Base-by-base conservation (phyloP, 2,888 invertebrate species). In the Dione vanillae region DNA sequence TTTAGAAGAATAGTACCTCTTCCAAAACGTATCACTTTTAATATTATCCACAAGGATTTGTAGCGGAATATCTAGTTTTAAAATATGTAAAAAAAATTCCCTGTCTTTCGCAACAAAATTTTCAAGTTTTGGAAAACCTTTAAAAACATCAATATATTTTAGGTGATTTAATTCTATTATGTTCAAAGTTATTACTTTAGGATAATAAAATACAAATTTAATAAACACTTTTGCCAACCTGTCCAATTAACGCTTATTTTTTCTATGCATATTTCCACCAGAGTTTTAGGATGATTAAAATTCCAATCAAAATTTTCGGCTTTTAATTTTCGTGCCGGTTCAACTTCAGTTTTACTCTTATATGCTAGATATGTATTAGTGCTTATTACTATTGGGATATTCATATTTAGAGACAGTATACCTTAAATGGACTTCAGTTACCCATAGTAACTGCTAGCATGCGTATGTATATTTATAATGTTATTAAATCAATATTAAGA, bases 291-390 rank as follows among this genome's bases (percentile, higher is more conserved):
- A 67, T 92, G 87, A 58, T 91, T 85, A 10, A 75, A 73, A 79
- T 94, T 92, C 94, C 94, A 95, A 37, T 88, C 82, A 75, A 95
- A 94, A 72, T 91, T 78, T 85, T 95, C 95, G 0, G 94, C 79
- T 74, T 90, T 84, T 20, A 95, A 75, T 81, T 86, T 89, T 75
- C 94, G 82, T 49, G 78, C 70, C 5, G 80, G 77, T 83, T 95
- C 94, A 37, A 84, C 83, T 76, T 74, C 83, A 73, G 71, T 80
- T 52, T 65, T 82, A 78, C 88, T 88, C 69, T 87, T 86, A 77
- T 94, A 95, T 6, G 90, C 87, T 66, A 86, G 80, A 70, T 85
- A 86, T 0, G 94, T 92, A 71, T 87, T 94, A 40, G 80, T 73
- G 70, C 87, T 89, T 27, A 94, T 84, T 73, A 86, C 86, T 70